Base-by-base conservation (phyloP, 2,113 vertebrate species). In the Piaya cayana region DNA sequence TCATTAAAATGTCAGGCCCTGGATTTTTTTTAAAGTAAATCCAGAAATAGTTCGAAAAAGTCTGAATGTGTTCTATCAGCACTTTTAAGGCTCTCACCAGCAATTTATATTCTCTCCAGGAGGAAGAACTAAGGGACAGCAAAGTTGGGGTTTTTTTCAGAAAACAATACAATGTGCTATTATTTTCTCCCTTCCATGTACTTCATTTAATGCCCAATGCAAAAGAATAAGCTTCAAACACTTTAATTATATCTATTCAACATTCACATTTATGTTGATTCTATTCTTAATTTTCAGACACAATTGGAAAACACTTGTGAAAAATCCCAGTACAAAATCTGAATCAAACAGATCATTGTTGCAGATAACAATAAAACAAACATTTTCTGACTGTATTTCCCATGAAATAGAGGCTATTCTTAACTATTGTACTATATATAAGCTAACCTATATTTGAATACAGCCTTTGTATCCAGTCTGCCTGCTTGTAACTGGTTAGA, bases 401-500 rank as follows among this genome's bases (percentile, higher is more conserved):
- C 50, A 52, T 36, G 43, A 90, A 93, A 78, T 0, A 4, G 42
- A 88, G 21, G 47, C 27, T 92, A 88, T 82, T 90, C 86, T 83
- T 52, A 94, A 74, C 42, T 42, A 21, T 1, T 59, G 30, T 70
- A 34, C 79, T 95, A 80, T 68, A 71, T 81, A 92, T 84, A 90
- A 64, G 79, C 56, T 94, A 96, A 96, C 88, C 93, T 95, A 26
- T 80, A 95, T 88, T 83, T 90, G 90, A 93, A 7, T 23, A 52
- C 21, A 90, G 68, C 64, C 85, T 88, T 90, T 88, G 72, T 93
- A 85, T 60, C 90, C 82, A 60, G n/a, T 42, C 64, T 93, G 79
- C 76, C 34, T 81, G 75, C 60, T 37, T 71, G 36, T 81, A 94
- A 88, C 43, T 88, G 60, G 64, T 79, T 86, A 49, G 88, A 88